Evolutionary conservation across 2,888 invertebrate species (phyloP).

Genomic region (Hyles lineata): DNA sequence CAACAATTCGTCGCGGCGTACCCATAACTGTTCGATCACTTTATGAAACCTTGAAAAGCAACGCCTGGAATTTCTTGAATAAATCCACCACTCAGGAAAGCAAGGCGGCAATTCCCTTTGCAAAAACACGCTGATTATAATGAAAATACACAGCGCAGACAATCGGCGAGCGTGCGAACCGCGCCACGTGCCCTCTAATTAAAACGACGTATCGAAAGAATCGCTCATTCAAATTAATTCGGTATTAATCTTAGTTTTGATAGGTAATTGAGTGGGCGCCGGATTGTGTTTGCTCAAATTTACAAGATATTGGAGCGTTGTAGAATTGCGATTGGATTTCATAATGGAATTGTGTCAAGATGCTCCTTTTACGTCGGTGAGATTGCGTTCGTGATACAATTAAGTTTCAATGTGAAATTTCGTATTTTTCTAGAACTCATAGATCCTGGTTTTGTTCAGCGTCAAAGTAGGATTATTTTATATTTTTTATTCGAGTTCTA

Average conservation of each 20-base stretch:
- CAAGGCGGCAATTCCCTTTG: background rate
- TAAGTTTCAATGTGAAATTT: background rate
- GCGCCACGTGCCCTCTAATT: conserved; percentile 23
- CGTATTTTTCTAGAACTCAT: background rate
- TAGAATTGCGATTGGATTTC: conserved; percentile 7
- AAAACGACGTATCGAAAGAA: conserved; percentile 34
- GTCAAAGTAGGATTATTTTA: too few species aligned
- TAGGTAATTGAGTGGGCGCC: conserved; percentile 55
- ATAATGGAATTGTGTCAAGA: conserved; percentile 4
- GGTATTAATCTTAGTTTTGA: conserved; percentile 55
- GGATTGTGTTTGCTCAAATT: conserved; percentile 32
- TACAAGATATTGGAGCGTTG: conserved; percentile 5
- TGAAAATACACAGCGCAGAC: conserved; percentile 21
- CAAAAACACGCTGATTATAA: conserved; percentile 15
- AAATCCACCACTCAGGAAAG: background rate
- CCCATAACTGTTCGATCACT: background rate
- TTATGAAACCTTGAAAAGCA: background rate
- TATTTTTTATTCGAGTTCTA: too few species aligned
- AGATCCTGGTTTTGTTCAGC: too few species aligned
- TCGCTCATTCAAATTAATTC: conserved; percentile 42
- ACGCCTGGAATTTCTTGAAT: background rate
- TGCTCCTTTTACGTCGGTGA: background rate
- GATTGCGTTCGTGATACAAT: background rate
- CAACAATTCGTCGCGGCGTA: too few species aligned
- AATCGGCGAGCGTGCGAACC: conserved; percentile 14